These are phyloP conservation scores for Phocoena phocoena DNA, from an alignment of 2,113 vertebrate genomes.

Conservation along the genomic window DNA sequence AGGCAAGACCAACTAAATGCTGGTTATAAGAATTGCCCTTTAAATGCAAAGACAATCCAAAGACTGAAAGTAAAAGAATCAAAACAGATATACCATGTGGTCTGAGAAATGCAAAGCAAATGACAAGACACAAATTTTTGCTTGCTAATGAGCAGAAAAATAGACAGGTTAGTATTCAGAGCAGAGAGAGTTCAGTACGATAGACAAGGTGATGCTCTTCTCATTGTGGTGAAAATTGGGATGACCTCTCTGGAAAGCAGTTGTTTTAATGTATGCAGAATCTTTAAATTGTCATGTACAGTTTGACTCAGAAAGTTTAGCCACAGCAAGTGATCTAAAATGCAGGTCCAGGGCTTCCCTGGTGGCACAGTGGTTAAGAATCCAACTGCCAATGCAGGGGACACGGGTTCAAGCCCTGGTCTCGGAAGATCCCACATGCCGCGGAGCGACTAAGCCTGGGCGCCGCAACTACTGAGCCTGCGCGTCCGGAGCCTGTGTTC, in stretches of 20 bases:
- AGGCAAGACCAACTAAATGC: background rate
- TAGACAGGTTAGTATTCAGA: background rate
- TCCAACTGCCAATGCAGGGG: too few relatives aligned
- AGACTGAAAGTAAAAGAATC: background rate
- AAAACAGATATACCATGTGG: background rate
- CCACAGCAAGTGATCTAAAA: background rate
- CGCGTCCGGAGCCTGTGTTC: too few relatives aligned
- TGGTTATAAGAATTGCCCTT: background rate
- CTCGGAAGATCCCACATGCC: too few relatives aligned
- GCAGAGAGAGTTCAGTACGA: background rate
- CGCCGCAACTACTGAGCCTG: too few relatives aligned
- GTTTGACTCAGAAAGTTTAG: background rate
- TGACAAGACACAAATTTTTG: background rate
- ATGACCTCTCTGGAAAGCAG: background rate
- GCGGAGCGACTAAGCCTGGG: too few relatives aligned
- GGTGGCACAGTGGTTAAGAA: too few relatives aligned
- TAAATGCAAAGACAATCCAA: background rate
- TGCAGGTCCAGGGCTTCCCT: background rate
- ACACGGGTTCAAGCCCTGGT: too few relatives aligned
- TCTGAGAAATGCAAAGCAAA: background rate
- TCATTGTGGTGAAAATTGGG: background rate
- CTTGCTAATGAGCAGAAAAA: background rate
- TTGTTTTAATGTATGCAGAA: background rate
- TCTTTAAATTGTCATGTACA: background rate
- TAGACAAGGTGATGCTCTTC: background rate